Conservation (phyloP, 2,888 invertebrate genomes). For the Pterostichus madidus region DNA sequence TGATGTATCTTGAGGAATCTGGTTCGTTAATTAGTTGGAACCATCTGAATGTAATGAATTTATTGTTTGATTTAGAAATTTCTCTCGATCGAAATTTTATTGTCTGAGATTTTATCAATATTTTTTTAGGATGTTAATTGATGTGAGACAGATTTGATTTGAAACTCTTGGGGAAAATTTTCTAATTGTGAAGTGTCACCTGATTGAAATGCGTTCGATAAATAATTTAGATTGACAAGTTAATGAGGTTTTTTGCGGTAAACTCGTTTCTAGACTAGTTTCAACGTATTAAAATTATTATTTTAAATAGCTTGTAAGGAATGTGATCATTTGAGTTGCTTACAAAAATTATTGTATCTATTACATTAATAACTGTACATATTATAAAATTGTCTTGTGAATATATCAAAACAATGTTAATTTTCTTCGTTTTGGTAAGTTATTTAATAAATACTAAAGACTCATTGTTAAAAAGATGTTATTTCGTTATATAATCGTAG, state of each 20-base stretch:
- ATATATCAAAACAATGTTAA: no score
- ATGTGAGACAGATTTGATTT: not conserved
- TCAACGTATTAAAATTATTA: slow-evolving; percentile 24
- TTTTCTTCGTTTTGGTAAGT: no score
- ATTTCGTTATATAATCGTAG: no score
- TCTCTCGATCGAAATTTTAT: slow-evolving; percentile 13
- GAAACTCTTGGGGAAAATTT: not conserved
- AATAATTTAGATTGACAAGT: slow-evolving; percentile 40
- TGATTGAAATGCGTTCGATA: slow-evolving; percentile 24
- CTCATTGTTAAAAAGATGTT: no score
- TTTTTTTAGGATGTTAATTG: slow-evolving; percentile 9
- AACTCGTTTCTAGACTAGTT: slow-evolving; percentile 39
- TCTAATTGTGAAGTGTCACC: slow-evolving; percentile 29
- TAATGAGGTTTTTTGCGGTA: slow-evolving; percentile 36
- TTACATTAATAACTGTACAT: no score
- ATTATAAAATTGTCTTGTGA: no score
- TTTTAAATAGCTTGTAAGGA: slow-evolving; percentile 11
- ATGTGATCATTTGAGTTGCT: not conserved
- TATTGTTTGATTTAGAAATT: slow-evolving; percentile 32
- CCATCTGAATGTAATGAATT: not conserved
- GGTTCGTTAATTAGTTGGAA: not conserved
- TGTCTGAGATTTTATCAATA: slow-evolving; percentile 14
- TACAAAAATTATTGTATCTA: slow-evolving; percentile 1
- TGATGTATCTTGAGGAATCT: no score
- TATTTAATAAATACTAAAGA: no score